Evolutionary conservation across 2,797 vertebrate genomes (phyloP).

Genomic region (Enoplosus armatus): DNA sequence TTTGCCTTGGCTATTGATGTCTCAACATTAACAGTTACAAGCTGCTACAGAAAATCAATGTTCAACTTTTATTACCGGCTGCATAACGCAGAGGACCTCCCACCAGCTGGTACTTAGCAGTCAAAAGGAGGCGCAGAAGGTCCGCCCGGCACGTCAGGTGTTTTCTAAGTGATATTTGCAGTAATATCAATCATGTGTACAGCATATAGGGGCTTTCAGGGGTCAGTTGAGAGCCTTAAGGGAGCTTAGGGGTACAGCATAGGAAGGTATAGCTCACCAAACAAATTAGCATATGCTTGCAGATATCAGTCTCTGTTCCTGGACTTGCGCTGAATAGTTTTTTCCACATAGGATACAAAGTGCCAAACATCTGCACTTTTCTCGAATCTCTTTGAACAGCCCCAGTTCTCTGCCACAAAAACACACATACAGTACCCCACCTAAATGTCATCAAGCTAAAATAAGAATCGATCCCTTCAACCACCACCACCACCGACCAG

Average conservation of each 20-base stretch:
- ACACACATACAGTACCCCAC: slow-evolving; percentile 5
- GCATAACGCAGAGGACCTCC: slow-evolving; percentile 84
- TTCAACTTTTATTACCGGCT: slow-evolving; percentile 94
- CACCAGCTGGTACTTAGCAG: slow-evolving; percentile 82
- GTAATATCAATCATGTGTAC: slow-evolving; percentile 78
- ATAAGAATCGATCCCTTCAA: slow-evolving; percentile 53
- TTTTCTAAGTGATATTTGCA: slow-evolving; percentile 84
- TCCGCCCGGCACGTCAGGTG: slow-evolving; percentile 74
- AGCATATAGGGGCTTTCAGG: slow-evolving; percentile 50
- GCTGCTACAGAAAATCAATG: slow-evolving; percentile 99
- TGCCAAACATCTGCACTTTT: slow-evolving; percentile 21
- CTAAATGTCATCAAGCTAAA: slow-evolving; percentile 61
- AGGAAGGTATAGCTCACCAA: slow-evolving; percentile 40
- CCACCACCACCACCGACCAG: slow-evolving; percentile 31
- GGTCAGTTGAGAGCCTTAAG: slow-evolving; percentile 50
- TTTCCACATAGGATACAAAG: slow-evolving; percentile 1
- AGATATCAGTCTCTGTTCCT: slow-evolving; percentile 23
- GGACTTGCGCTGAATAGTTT: slow-evolving; percentile 1
- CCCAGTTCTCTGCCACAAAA: not conserved
- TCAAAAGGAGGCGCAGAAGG: slow-evolving; percentile 65
- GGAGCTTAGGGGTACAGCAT: slow-evolving; percentile 29
- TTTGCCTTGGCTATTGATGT: slow-evolving; percentile 99
- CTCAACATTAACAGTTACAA: slow-evolving; percentile 99
- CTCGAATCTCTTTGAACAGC: slow-evolving; percentile 10
- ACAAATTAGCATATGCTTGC: slow-evolving; percentile 55